Evolutionary conservation across 2,888 invertebrate species (phyloP), one percentile per base, ranked within the genome.

Genomic region (Gastracanthus pulcherrimus): DNA sequence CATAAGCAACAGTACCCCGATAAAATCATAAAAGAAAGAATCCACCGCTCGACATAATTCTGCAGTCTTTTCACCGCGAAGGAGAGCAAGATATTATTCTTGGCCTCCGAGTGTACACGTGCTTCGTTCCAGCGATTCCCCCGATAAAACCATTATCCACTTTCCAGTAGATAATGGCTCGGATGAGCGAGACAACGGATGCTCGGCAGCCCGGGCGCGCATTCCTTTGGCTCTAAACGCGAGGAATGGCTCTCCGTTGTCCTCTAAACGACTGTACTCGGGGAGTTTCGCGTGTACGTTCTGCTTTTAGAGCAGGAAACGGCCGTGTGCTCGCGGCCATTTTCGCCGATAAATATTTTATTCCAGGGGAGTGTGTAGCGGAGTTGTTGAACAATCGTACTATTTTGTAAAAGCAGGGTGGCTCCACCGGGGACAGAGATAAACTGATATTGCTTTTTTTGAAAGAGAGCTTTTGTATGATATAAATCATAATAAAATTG

Each of bases 331-430:
- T 29, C 41, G 29, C 19, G 23, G n/a, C n/a, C n/a, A n/a, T n/a
- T n/a, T n/a, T n/a, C 11, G 38, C 48, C 19, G 51, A 51, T 75
- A 67, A 76, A 76, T 67, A 76, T 67, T 76, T 76, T 76, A 76
- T 76, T 16, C n/a, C n/a, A n/a, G n/a, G n/a, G 31, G 23, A 7
- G 16, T 3, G 13, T 3, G 3, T 11, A 13, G 16, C 3, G 19
- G 38, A 9, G 5, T 51, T 13, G n/a, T 45, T 45, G 45, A 45
- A 45, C 45, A 45, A n/a, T 41, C n/a, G n/a, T n/a, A n/a, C n/a
- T n/a, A n/a, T n/a, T n/a, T n/a, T n/a, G n/a, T n/a, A n/a, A n/a
- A n/a, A n/a, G n/a, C n/a, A n/a, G n/a, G n/a, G n/a, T n/a, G n/a
- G n/a, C n/a, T n/a, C n/a, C n/a, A n/a, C n/a, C n/a, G n/a, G n/a